Percentiles rank a stretch among this genome's conserved stretches.
Conservation (phyloP, 2,113 vertebrate species). For the Rhadina sibilatrix region DNA sequence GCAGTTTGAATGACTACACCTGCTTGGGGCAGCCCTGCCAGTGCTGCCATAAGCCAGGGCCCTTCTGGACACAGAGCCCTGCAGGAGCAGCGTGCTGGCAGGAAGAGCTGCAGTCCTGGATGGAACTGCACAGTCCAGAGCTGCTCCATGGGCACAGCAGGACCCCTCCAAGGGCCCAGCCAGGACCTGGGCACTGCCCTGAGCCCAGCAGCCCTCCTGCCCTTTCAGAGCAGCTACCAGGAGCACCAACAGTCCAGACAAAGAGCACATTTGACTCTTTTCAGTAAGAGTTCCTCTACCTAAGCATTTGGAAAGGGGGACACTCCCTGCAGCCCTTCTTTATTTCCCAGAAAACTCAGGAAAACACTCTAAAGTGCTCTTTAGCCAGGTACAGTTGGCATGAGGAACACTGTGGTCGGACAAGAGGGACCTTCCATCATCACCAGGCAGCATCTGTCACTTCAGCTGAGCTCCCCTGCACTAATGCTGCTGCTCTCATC, state of each 20-base stretch:
- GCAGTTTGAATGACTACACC: background rate
- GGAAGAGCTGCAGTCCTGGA: background rate
- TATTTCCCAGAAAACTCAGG: background rate
- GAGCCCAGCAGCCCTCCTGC: background rate
- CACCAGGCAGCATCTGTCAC: background rate
- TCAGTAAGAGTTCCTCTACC: accelerated
- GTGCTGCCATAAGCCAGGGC: background rate
- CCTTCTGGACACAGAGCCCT: accelerated
- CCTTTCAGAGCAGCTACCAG: background rate
- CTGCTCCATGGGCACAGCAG: background rate
- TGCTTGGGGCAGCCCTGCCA: background rate
- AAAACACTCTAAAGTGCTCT: too few relatives aligned
- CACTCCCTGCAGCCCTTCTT: background rate
- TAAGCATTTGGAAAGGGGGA: background rate
- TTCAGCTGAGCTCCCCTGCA: background rate
- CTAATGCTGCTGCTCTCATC: accelerated
- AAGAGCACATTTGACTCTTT: background rate
- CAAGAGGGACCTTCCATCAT: background rate
- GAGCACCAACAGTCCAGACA: background rate
- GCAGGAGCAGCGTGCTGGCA: accelerated
- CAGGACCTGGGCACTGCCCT: background rate
- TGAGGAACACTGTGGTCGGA: background rate
- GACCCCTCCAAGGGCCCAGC: background rate
- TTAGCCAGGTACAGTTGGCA: background rate
- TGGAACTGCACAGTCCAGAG: background rate